Conservation (phyloP, 2,888 invertebrate genomes). For the Incurvaria masculella region DNA sequence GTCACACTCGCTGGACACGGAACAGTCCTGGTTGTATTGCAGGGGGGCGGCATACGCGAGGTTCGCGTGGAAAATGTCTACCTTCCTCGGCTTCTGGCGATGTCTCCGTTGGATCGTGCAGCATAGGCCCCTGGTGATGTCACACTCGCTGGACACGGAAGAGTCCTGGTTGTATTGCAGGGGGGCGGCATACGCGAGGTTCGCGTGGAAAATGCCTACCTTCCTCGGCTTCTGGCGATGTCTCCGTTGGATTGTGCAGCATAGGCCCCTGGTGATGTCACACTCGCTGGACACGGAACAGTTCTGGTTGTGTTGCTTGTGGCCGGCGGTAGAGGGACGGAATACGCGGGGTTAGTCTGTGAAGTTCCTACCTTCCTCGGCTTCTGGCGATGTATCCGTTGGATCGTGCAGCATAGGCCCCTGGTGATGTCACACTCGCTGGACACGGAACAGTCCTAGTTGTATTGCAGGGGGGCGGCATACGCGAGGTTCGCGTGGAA, state of each 20-base stretch:
- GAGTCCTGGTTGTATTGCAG: constrained; percentile 83
- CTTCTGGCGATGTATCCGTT: too few relatives aligned
- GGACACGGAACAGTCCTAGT: too few relatives aligned
- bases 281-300: constrained; percentile 72
- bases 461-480: too few relatives aligned
- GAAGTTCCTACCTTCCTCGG: too few relatives aligned
- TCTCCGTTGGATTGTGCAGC: constrained; percentile 70
- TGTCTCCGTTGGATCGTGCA: constrained; percentile 85
- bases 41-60: constrained; percentile 77
- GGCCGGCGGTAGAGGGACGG: constrained; percentile 67
- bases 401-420: too few relatives aligned
- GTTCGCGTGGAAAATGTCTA: constrained; percentile 46
- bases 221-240: constrained; percentile 72
- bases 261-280: constrained; percentile 68
- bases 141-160: constrained; percentile 78
- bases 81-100: constrained; percentile 80
- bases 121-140: constrained; percentile 80
- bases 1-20: constrained; percentile 81
- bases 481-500: too few relatives aligned
- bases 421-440: too few relatives aligned
- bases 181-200: constrained; percentile 75
- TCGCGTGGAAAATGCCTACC: too few relatives aligned
- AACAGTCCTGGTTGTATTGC: constrained; percentile 82
- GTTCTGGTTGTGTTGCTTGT: constrained; percentile 71
- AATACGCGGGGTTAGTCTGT: too few relatives aligned